phyloP scores from a whole-genome alignment of 2,888 invertebrate species.

The Prostheceraeus crozeri region DNA sequence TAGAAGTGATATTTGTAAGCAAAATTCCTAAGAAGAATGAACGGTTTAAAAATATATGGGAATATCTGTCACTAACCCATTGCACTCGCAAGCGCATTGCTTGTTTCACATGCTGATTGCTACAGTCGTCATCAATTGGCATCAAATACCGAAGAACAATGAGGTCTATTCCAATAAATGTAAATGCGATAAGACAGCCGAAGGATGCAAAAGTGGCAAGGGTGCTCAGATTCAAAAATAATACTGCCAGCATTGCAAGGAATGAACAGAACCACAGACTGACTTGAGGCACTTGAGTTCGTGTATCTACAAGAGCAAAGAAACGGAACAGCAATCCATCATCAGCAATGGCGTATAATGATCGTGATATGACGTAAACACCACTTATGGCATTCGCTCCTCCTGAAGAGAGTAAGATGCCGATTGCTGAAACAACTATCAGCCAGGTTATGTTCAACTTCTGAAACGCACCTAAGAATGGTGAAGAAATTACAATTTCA shows the following conservation, averaged over 20 bases:
- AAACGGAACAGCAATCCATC: slow-evolving; percentile 37
- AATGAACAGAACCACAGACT: slow-evolving; percentile 26
- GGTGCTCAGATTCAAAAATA: slow-evolving; percentile 36
- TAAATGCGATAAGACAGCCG: slow-evolving; percentile 35
- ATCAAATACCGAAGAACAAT: slow-evolving; percentile 36
- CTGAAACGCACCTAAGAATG: slow-evolving; percentile 34
- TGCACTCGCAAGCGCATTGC: no score
- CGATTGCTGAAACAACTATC: slow-evolving; percentile 31
- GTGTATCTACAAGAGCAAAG: slow-evolving; percentile 31
- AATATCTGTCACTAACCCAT: background rate
- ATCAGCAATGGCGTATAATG: slow-evolving; percentile 36
- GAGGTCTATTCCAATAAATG: slow-evolving; percentile 33
- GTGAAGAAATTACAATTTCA: slow-evolving; percentile 30
- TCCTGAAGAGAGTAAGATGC: slow-evolving; percentile 36
- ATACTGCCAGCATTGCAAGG: slow-evolving; percentile 27
- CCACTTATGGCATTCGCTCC: slow-evolving; percentile 32
- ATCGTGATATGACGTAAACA: slow-evolving; percentile 36
- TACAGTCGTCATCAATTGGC: no score
- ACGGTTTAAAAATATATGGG: background rate
- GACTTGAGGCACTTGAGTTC: slow-evolving; percentile 29
- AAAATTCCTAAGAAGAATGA: background rate
- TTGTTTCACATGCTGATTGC: no score
- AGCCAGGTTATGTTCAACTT: background rate
- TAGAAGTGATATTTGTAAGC: no score
- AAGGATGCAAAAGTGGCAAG: slow-evolving; percentile 36